Percentiles rank a stretch among this genome's conserved stretches.
Evolutionary conservation across 2,797 vertebrate species (phyloP).

Genomic region (Clarias laeviceps): DNA sequence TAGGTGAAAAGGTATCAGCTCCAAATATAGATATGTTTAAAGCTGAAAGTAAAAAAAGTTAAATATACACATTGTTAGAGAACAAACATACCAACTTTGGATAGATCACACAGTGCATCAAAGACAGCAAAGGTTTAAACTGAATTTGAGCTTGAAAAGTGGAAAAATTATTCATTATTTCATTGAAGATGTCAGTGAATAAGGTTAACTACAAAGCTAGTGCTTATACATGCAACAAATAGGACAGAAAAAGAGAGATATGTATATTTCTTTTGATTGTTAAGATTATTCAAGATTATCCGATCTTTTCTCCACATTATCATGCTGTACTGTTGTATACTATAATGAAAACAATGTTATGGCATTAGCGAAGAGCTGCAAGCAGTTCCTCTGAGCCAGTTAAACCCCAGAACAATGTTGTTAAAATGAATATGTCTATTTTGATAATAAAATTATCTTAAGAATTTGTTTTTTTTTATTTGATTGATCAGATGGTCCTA

Average conservation of each 20-base stretch:
- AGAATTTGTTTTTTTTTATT: neutral
- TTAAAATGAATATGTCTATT: conserved; percentile 53
- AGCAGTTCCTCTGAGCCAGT: conserved; percentile 48
- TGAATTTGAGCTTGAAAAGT: neutral
- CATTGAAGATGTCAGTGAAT: neutral
- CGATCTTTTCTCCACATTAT: conserved; percentile 21
- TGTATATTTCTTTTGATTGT: conserved; percentile 20
- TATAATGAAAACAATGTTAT: conserved; percentile 35
- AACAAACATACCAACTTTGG: neutral
- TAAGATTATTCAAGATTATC: conserved; percentile 22
- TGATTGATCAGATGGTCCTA: conserved; percentile 1
- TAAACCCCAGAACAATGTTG: conserved; percentile 33
- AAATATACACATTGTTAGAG: neutral
- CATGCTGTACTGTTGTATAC: conserved; percentile 43
- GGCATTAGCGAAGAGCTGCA: conserved; percentile 45
- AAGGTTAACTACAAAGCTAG: neutral
- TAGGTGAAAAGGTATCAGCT: neutral
- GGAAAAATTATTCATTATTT: neutral
- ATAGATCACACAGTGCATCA: neutral
- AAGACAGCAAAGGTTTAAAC: neutral
- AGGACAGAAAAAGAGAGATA: neutral
- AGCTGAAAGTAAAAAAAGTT: neutral
- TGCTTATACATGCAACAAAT: conserved; percentile 25
- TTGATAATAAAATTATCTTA: conserved; percentile 51
- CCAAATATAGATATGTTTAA: neutral